A percentile compares a stretch with the other conserved stretches of the same genome.
These are phyloP conservation scores for Macropis europaea DNA, from an alignment of 2,888 invertebrate genomes.

Conservation along the genomic window DNA sequence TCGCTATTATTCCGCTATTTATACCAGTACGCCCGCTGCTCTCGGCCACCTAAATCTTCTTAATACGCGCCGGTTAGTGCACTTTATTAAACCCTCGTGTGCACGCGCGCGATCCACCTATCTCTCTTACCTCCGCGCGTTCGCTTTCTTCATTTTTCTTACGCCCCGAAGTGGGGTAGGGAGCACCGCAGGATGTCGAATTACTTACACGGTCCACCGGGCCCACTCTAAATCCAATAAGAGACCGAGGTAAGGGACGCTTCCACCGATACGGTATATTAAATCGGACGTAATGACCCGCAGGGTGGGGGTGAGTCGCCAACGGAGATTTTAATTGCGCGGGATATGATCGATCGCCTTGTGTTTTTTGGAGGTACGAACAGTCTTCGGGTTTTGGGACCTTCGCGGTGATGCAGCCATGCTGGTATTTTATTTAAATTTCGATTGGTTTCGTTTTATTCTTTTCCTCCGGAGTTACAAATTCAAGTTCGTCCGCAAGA, in stretches of 20 bases:
- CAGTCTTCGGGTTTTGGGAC: too few species aligned
- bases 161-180: conserved; percentile 7
- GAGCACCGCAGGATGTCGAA: conserved; percentile 53
- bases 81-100: conserved; percentile 68
- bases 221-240: conserved; percentile 44
- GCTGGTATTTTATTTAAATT: too few species aligned
- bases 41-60: conserved; percentile 73
- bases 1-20: conserved; percentile 76
- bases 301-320: neutral
- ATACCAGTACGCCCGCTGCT: conserved; percentile 68
- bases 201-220: conserved; percentile 38
- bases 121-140: neutral
- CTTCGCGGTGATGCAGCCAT: too few species aligned
- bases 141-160: neutral
- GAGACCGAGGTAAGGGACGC: conserved; percentile 33
- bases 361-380: too few species aligned
- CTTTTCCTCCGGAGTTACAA: too few species aligned
- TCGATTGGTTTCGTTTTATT: too few species aligned
- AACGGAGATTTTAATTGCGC: conserved; percentile 9
- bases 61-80: conserved; percentile 74
- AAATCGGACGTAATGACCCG: conserved; percentile 48
- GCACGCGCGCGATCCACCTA: conserved; percentile 42
- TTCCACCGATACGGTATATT: conserved; percentile 46
- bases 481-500: too few species aligned
- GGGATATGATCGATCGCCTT: neutral